Base-by-base conservation (phyloP, 2,888 invertebrate genomes). In the Aleiodes alternator region DNA sequence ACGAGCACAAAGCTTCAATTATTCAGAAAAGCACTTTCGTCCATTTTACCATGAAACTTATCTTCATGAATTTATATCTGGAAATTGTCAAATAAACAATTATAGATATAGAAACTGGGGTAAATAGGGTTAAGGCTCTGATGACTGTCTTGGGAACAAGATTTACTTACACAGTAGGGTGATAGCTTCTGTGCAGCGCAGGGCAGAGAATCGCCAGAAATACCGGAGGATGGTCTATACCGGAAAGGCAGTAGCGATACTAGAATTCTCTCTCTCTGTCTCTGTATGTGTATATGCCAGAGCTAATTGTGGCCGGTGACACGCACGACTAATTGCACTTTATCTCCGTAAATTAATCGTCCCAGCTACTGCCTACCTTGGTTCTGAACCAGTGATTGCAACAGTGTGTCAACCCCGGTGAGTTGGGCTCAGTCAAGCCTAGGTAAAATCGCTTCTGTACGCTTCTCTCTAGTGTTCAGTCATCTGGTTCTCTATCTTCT, bases 311-410 rank as follows among this genome's bases (percentile, higher is more conserved):
- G 80, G 82, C 80, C 83, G 80, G 82, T 83, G 83, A 84, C 84
- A 84, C 81, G 81, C 80, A 79, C 80, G 82, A 85, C 84, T 85
- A 86, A 86, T 86, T 85, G 84, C 83, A 82, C 84, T 85, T 85
- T 86, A 85, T 85, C 84, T 85, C 81, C 79, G 84, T 85, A 83
- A 86, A 86, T 86, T 86, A 86, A 86, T 85, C 83, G 84, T 80
- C 77, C 76, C 78, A 78, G 71, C 79, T 34, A 43, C 38, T 59
- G 48, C 43, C 57, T 50, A 55, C n/a, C 64, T 72, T 55, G 72
- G 68, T 76, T 74, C 78, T 77, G 82, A 82, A 82, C 79, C 80
- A 82, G 82, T 81, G 84, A 82, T 83, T 82, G 83, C 82, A 77
- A 73, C 80, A 81, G 78, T 78, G 80, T 70, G 80, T 76, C 77